A percentile compares a stretch with the other conserved stretches of the same genome.
Conservation (phyloP, 2,888 invertebrate species). For the Pocota personata region DNA sequence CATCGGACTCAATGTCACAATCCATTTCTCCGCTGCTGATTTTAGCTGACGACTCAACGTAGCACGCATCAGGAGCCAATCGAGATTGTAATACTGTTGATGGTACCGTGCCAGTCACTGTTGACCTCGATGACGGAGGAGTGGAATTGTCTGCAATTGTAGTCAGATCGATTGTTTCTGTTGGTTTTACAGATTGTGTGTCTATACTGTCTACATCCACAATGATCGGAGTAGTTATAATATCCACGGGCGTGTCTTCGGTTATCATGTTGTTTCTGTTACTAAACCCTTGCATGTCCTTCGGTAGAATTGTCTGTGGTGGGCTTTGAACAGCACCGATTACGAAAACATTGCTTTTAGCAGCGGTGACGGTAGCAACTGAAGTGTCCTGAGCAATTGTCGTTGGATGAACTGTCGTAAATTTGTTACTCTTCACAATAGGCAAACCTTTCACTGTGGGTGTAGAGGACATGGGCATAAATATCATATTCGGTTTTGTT, state of each 20-base stretch:
- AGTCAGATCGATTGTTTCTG: slow-evolving; percentile 54
- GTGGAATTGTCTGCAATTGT: slow-evolving; percentile 3
- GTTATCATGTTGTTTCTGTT: slow-evolving; percentile 82
- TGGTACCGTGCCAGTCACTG: slow-evolving; percentile 60
- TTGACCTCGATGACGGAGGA: not conserved
- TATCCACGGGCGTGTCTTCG: slow-evolving; percentile 85
- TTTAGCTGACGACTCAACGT: slow-evolving; percentile 47
- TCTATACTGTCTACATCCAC: slow-evolving; percentile 78
- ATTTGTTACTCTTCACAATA: slow-evolving; percentile 66
- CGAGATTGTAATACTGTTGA: slow-evolving; percentile 71
- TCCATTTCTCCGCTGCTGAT: slow-evolving; percentile 63
- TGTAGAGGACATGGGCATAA: slow-evolving; percentile 77
- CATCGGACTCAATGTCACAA: not conserved
- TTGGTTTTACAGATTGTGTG: slow-evolving; percentile 23
- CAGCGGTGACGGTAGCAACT: slow-evolving; percentile 41
- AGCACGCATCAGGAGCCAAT: not conserved
- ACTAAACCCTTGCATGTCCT: slow-evolving; percentile 61
- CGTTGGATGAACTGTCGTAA: slow-evolving; percentile 54
- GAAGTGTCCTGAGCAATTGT: slow-evolving; percentile 56
- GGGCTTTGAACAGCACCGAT: slow-evolving; percentile 71
- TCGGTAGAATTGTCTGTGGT: slow-evolving; percentile 43
- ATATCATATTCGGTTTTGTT: slow-evolving; percentile 80
- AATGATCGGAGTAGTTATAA: slow-evolving; percentile 81
- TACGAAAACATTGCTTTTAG: slow-evolving; percentile 74
- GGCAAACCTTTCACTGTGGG: slow-evolving; percentile 49